phyloP scores from a whole-genome alignment of 30 jellyfish, hydroid and myxozoan species.

The Mastigias papua region DNA sequence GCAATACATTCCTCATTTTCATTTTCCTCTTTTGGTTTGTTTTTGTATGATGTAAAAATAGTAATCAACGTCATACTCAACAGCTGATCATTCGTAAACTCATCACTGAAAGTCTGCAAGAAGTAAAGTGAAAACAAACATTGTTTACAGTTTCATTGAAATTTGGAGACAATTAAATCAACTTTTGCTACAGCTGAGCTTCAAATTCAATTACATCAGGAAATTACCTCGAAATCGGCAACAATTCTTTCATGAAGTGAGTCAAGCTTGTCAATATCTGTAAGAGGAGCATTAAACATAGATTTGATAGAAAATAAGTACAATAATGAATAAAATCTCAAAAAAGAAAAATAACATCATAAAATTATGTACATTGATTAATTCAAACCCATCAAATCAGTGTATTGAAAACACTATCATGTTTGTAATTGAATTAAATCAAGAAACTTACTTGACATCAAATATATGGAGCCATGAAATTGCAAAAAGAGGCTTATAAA shows the following conservation, averaged over 20 bases:
- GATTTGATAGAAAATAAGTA: background rate
- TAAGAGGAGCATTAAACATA: background rate
- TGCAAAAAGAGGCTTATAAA: slow-evolving; percentile 67
- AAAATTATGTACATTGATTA: background rate
- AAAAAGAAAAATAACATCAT: background rate
- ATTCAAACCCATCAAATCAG: too few species aligned
- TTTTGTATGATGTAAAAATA: slow-evolving; percentile 64
- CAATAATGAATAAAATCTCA: background rate
- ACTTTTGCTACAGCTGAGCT: background rate
- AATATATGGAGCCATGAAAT: slow-evolving; percentile 82
- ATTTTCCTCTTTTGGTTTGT: slow-evolving; percentile 77
- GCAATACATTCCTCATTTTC: slow-evolving; percentile 70
- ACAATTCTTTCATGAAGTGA: slow-evolving; percentile 70
- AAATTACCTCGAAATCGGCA: slow-evolving; percentile 77
- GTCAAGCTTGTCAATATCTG: slow-evolving; percentile 54
- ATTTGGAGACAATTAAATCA: background rate
- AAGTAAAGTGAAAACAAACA: background rate
- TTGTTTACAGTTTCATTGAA: background rate
- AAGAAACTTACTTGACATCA: slow-evolving; percentile 77
- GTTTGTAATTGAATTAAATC: background rate
- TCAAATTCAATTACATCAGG: background rate
- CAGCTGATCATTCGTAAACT: slow-evolving; percentile 51
- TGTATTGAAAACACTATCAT: too few species aligned
- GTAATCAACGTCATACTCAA: slow-evolving; percentile 32
- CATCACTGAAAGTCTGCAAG: slow-evolving; percentile 36